Evolutionary conservation across 2,888 invertebrate species (phyloP), one percentile per base, ranked within the genome.

Genomic region (Drosophila hamatofila): DNA sequence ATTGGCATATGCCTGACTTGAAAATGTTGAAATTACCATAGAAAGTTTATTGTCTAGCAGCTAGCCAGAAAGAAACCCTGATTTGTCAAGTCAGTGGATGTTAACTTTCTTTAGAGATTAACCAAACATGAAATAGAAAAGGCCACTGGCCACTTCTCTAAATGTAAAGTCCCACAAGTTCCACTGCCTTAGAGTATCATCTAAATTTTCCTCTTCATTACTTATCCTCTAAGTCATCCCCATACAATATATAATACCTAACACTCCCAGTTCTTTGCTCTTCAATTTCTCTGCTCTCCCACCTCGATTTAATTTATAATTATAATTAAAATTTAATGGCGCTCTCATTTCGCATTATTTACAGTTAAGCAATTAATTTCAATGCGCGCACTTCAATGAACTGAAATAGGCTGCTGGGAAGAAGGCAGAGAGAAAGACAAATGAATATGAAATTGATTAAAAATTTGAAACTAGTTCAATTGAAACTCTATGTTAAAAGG

Each of bases 301-400:
- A 14, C 7, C 14, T 7, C 21, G 18, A 48, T 18, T 48, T 18
- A 30, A 51, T 33, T 51, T 57, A 67, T 64, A 33, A 77, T 62
- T 65, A 80, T 79, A 76, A 81, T 79, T 81, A 74, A 74, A 75
- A 81, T 73, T 69, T 65, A 64, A 78, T 63, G 63, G 51, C 41
- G 41, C 54, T 62, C 49, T 39, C 41, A 54, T 56, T 70, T 8
- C 35, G 42, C 57, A 66, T 70, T 72, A 80, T 75, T 76, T 69
- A 78, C 72, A 74, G 66, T 66, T 72, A 49, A 33, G 75, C 70
- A 83, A 83, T 81, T 75, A 74, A 74, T 80, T 82, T 71, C 55
- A 63, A 75, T 60, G 57, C 58, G 56, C 55, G 44, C 72, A 70
- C 56, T 72, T 74, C 78, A 69, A 30, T 64, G 78, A 60, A 61